Percentiles rank a stretch among this genome's conserved stretches.
These are phyloP conservation scores for Hesperia comma DNA, from an alignment of 2,888 invertebrate genomes.

Conservation along the genomic window DNA sequence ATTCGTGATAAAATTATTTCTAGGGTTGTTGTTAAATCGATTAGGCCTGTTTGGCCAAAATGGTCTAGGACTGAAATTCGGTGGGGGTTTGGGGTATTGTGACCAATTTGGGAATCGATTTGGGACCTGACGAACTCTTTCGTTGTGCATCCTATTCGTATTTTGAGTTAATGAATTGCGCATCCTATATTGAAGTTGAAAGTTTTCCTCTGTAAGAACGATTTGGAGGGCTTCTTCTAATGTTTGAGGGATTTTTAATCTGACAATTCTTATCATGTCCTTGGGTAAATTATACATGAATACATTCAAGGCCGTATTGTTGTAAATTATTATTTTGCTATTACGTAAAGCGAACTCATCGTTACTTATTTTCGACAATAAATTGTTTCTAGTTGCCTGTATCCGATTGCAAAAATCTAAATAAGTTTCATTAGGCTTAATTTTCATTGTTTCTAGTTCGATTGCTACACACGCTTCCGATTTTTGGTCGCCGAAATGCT, in stretches of 20 bases:
- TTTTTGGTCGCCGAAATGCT: too few species aligned
- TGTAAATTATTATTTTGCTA: constrained; percentile 6
- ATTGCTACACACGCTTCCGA: too few species aligned
- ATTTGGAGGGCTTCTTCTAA: constrained; percentile 1
- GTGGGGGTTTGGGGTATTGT: not conserved
- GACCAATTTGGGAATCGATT: too few species aligned
- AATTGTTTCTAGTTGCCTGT: too few species aligned
- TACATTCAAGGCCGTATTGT: constrained; percentile 2
- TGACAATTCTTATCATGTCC: not conserved
- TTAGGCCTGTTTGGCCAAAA: too few species aligned
- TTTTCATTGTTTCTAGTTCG: too few species aligned
- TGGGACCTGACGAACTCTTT: not conserved
- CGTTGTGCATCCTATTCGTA: not conserved
- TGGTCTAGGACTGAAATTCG: too few species aligned
- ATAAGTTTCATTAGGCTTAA: too few species aligned
- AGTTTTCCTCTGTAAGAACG: not conserved
- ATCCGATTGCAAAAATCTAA: too few species aligned
- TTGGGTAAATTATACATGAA: not conserved
- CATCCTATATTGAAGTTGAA: not conserved
- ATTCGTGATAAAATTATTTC: not conserved
- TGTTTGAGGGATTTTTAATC: not conserved
- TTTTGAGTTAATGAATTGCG: not conserved
- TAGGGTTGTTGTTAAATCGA: too few species aligned
- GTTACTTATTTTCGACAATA: too few species aligned
- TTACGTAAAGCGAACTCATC: not conserved